phyloP scores from a whole-genome alignment of 2,113 vertebrate species.

The Sakesphorus luctuosus region DNA sequence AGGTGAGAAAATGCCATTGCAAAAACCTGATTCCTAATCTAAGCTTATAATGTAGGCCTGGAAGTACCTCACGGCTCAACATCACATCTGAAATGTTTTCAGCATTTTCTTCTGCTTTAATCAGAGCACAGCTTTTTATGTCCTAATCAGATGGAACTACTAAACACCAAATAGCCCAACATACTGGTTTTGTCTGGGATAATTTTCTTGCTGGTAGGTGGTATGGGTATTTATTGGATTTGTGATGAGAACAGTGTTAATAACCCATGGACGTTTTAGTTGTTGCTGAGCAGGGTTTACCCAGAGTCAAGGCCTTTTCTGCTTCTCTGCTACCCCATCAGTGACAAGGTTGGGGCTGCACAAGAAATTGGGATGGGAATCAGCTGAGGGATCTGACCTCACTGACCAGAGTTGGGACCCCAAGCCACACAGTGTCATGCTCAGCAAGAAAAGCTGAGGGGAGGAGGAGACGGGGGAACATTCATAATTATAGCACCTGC shows the following conservation, averaged over 20 bases:
- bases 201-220: not conserved
- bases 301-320: not conserved
- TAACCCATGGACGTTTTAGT: not conserved
- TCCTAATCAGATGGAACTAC: not conserved
- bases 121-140: not conserved
- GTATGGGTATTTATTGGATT: not conserved
- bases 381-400: not conserved
- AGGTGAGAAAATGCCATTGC: not conserved
- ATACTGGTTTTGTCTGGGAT: not conserved
- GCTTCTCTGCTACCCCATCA: rapidly evolving
- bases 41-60: not conserved
- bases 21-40: not conserved
- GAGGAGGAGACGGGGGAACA: not conserved
- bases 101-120: not conserved
- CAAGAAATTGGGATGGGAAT: not conserved
- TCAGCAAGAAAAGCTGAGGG: not conserved
- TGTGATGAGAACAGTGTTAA: not conserved
- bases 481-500: rapidly evolving
- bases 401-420: not conserved
- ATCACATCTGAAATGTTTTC: not conserved
- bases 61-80: not conserved
- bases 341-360: not conserved
- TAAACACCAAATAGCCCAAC: not conserved
- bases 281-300: not conserved
- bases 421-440: rapidly evolving